Percentiles rank a stretch among this genome's conserved stretches.
phyloP scores from a whole-genome alignment of 2,113 vertebrate species.

The Oncorhynchus clarkii region DNA sequence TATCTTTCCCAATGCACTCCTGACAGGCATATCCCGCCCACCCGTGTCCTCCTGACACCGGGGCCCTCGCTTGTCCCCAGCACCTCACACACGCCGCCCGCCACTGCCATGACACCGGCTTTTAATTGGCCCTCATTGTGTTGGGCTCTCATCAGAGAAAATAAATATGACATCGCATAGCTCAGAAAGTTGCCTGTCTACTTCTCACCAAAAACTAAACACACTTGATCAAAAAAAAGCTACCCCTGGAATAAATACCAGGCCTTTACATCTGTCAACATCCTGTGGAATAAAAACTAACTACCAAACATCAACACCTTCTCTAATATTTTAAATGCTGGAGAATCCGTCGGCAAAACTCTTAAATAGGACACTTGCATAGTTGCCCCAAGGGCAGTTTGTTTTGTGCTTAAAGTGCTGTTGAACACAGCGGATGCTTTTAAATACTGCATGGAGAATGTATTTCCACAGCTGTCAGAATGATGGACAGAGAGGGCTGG shows the following conservation, averaged over 20 bases:
- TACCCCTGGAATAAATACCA: not conserved
- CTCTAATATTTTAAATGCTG: not conserved
- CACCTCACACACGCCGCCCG: constrained; percentile 20
- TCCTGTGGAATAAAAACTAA: too few species aligned
- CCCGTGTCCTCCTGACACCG: constrained; percentile 63
- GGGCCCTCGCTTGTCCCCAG: constrained; percentile 65
- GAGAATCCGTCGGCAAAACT: constrained; percentile 12
- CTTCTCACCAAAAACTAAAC: not conserved
- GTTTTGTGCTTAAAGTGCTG: constrained; percentile 49
- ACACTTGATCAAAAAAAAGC: not conserved
- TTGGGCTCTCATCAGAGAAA: constrained; percentile 28
- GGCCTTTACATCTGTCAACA: not conserved
- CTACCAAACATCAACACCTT: too few species aligned
- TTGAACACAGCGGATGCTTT: constrained; percentile 49
- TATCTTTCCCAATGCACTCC: constrained; percentile 66
- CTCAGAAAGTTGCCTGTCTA: constrained; percentile 5
- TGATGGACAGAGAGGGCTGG: constrained; percentile 84
- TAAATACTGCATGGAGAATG: constrained; percentile 84
- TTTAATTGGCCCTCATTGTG: constrained; percentile 67
- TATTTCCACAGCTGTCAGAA: constrained; percentile 89
- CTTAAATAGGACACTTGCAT: constrained; percentile 16
- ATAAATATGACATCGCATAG: constrained; percentile 25
- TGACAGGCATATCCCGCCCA: constrained; percentile 73
- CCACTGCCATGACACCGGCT: constrained; percentile 23
- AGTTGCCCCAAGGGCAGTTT: constrained; percentile 9